Percentiles rank a stretch among this genome's conserved stretches.
Conservation (phyloP, 1,140 invertebrate species). For the Himalopsyche phryganea region DNA sequence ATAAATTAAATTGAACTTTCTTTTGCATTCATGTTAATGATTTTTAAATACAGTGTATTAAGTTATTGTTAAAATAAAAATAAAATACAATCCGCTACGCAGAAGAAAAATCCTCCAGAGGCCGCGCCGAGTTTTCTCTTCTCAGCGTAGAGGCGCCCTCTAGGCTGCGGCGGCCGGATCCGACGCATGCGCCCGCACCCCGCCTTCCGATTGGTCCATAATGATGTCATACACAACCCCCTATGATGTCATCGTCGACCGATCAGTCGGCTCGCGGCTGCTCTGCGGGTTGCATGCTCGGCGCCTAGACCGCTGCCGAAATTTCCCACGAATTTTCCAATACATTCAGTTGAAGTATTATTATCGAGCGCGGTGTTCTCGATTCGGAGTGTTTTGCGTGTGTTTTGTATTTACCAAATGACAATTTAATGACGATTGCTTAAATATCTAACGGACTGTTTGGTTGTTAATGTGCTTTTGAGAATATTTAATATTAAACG, state of each 20-base stretch:
- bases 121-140: slow-evolving; percentile 9
- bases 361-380: too few relatives aligned
- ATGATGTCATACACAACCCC: slow-evolving; percentile 29
- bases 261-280: slow-evolving; percentile 26
- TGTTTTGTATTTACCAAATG: too few relatives aligned
- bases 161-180: slow-evolving; percentile 1
- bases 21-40: too few relatives aligned
- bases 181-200: slow-evolving; percentile 22
- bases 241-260: slow-evolving; percentile 30
- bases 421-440: too few relatives aligned
- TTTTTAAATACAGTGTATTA: too few relatives aligned
- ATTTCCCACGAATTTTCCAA: not conserved
- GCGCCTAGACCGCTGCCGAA: slow-evolving; percentile 4
- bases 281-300: slow-evolving; percentile 15
- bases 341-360: too few relatives aligned
- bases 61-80: too few relatives aligned
- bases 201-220: slow-evolving; percentile 23
- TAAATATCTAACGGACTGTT: too few relatives aligned
- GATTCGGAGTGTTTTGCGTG: too few relatives aligned
- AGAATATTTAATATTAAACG: not conserved
- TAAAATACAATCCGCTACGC: too few relatives aligned
- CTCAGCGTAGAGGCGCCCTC: slow-evolving; percentile 12
- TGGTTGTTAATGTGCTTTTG: too few relatives aligned
- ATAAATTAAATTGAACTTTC: too few relatives aligned
- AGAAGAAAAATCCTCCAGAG: slow-evolving; percentile 4